phyloP scores from a whole-genome alignment of 2,113 vertebrate species.

The Poeciliopsis occidentalis region DNA sequence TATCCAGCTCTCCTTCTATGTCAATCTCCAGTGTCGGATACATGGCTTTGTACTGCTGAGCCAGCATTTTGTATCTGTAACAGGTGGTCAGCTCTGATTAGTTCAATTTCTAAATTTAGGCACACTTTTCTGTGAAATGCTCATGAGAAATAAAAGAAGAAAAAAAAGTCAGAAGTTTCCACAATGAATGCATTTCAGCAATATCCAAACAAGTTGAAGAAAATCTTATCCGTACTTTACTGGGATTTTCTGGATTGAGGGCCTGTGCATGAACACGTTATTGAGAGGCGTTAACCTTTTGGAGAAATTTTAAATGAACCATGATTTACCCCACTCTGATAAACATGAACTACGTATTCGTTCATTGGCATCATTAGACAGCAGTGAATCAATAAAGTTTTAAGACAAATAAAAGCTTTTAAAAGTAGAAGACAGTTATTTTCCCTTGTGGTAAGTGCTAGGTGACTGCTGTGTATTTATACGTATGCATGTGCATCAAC shows the following conservation, averaged over 20 bases:
- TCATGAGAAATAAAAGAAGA: neutral
- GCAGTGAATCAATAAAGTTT: neutral
- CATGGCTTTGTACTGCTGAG: slow-evolving; percentile 93
- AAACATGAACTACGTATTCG: neutral
- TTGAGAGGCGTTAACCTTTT: neutral
- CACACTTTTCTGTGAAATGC: neutral
- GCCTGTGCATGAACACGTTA: neutral
- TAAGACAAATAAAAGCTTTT: neutral
- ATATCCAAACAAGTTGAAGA: neutral
- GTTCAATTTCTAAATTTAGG: neutral
- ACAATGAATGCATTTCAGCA: neutral
- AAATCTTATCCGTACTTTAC: neutral
- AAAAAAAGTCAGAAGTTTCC: too few relatives aligned
- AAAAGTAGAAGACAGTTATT: neutral
- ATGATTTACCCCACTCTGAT: too few relatives aligned
- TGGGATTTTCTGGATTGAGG: neutral
- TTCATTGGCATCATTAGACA: neutral
- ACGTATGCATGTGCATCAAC: neutral
- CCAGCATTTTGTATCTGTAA: slow-evolving; percentile 92
- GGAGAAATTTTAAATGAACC: too few relatives aligned
- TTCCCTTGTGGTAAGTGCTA: neutral
- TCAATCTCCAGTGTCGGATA: slow-evolving; percentile 94
- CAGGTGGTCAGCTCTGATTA: neutral
- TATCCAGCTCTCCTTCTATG: slow-evolving; percentile 90
- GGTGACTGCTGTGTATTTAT: neutral